Conservation (phyloP, 2,113 vertebrate species). For the Hippocampus barbouri region DNA sequence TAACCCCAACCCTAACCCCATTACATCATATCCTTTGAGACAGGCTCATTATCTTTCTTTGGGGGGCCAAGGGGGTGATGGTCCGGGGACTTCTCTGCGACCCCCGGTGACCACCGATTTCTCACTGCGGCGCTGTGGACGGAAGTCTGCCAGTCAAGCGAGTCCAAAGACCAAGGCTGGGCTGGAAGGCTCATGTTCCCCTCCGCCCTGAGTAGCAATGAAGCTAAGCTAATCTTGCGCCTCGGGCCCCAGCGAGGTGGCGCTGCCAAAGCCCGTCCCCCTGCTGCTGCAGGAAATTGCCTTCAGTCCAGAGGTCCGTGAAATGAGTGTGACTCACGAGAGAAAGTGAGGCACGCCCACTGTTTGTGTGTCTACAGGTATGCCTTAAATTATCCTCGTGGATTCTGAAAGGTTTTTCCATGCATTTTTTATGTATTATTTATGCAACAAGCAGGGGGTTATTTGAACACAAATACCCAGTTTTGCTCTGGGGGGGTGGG, state of each 20-base stretch:
- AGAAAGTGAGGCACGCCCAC: slow-evolving; percentile 22
- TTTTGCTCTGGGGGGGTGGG: slow-evolving; percentile 42
- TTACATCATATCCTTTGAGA: slow-evolving; percentile 8
- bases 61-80: not conserved
- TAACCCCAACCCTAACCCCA: not conserved
- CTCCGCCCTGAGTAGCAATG: slow-evolving; percentile 62
- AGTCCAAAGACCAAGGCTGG: slow-evolving; percentile 45
- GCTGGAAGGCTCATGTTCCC: slow-evolving; percentile 58
- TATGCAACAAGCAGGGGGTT: slow-evolving; percentile 27
- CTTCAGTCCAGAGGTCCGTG: slow-evolving; percentile 67
- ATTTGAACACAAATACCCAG: slow-evolving; percentile 58
- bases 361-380: slow-evolving; percentile 47
- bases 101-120: slow-evolving; percentile 51
- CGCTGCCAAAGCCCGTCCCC: slow-evolving; percentile 68
- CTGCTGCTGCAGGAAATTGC: slow-evolving; percentile 76
- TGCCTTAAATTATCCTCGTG: not conserved
- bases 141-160: slow-evolving; percentile 54
- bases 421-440: slow-evolving; percentile 43
- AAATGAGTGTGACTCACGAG: slow-evolving; percentile 47
- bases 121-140: slow-evolving; percentile 25
- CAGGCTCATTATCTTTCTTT: slow-evolving; percentile 37
- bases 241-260: slow-evolving; percentile 60
- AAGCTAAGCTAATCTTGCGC: slow-evolving; percentile 69
- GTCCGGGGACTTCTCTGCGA: slow-evolving; percentile 42
- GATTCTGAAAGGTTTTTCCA: slow-evolving; percentile 2